Percentiles rank a stretch among this genome's conserved stretches.
These are phyloP conservation scores for Poeciliopsis retropinna DNA, from an alignment of 2,113 vertebrate species.

Conservation along the genomic window DNA sequence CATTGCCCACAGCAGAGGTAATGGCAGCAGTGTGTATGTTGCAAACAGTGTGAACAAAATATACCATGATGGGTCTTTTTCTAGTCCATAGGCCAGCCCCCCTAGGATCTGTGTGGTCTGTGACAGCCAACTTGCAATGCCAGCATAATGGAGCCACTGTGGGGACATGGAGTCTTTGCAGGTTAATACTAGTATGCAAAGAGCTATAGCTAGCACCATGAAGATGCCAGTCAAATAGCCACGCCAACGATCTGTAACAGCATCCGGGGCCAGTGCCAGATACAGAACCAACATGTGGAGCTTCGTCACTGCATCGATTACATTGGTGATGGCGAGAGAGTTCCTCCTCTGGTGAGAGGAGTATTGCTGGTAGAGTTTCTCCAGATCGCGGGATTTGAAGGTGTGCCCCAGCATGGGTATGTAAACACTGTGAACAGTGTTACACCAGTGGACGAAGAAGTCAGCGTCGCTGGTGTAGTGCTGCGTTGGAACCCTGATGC, in stretches of 20 bases:
- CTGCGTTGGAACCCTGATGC: neutral
- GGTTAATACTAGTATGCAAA: slow-evolving; percentile 73
- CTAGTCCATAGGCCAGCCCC: slow-evolving; percentile 75
- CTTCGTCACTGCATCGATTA: slow-evolving; percentile 77
- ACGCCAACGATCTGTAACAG: slow-evolving; percentile 46
- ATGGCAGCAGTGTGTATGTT: slow-evolving; percentile 81
- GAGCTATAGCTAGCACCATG: slow-evolving; percentile 60
- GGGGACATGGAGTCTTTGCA: slow-evolving; percentile 75
- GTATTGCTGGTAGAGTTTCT: slow-evolving; percentile 82
- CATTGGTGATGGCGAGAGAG: slow-evolving; percentile 77
- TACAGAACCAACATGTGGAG: slow-evolving; percentile 77
- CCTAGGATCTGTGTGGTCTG: slow-evolving; percentile 78
- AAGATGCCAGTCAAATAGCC: slow-evolving; percentile 71
- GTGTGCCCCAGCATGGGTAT: slow-evolving; percentile 78
- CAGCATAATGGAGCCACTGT: slow-evolving; percentile 75
- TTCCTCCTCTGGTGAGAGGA: slow-evolving; percentile 77
- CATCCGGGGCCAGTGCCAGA: slow-evolving; percentile 64
- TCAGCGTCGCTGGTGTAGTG: slow-evolving; percentile 74
- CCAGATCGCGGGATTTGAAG: slow-evolving; percentile 78
- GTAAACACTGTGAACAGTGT: slow-evolving; percentile 63
- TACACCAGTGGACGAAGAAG: slow-evolving; percentile 77
- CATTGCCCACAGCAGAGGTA: slow-evolving; percentile 82
- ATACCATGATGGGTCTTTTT: slow-evolving; percentile 81
- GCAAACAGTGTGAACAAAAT: slow-evolving; percentile 80
- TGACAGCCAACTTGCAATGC: slow-evolving; percentile 79